Percentiles rank a stretch among this genome's conserved stretches.
These are phyloP conservation scores for Cervus canadensis DNA, from an alignment of 2,113 vertebrate genomes.

Conservation along the genomic window DNA sequence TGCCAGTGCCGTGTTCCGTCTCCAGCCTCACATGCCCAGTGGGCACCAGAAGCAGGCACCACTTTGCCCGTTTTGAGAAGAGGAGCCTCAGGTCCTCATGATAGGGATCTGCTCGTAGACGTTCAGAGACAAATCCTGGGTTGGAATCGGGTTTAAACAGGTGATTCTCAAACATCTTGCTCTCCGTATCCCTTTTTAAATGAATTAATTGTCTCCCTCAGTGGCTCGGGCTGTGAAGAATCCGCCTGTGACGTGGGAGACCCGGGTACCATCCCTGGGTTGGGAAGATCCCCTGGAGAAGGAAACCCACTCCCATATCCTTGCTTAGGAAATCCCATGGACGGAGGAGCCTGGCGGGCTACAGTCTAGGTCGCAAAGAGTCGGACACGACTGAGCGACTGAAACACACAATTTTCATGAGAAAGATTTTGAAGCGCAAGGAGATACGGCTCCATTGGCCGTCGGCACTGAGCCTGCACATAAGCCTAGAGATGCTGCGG, in stretches of 20 bases:
- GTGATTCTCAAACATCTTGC: neutral
- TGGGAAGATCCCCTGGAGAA: neutral
- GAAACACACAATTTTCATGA: neutral
- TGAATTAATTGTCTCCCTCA: neutral
- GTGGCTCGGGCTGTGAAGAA: neutral
- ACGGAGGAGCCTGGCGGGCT: neutral
- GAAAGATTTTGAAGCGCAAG: neutral
- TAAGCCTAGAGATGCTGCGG: neutral
- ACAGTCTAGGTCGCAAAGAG: neutral
- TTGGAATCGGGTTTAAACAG: neutral
- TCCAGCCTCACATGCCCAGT: neutral
- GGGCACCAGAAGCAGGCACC: neutral
- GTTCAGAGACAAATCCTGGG: neutral
- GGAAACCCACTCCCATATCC: neutral
- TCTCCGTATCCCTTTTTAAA: neutral
- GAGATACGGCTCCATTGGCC: too few species aligned
- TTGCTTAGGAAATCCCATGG: neutral
- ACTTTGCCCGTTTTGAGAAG: neutral
- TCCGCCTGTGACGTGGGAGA: neutral
- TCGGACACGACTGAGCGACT: neutral
- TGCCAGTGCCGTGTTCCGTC: neutral
- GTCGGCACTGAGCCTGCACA: rapidly evolving
- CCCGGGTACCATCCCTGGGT: neutral
- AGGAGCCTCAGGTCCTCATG: neutral
- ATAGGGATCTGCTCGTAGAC: neutral